These are phyloP conservation scores for Papilio elwesi DNA, from an alignment of 2,888 invertebrate species.

Conservation along the genomic window DNA sequence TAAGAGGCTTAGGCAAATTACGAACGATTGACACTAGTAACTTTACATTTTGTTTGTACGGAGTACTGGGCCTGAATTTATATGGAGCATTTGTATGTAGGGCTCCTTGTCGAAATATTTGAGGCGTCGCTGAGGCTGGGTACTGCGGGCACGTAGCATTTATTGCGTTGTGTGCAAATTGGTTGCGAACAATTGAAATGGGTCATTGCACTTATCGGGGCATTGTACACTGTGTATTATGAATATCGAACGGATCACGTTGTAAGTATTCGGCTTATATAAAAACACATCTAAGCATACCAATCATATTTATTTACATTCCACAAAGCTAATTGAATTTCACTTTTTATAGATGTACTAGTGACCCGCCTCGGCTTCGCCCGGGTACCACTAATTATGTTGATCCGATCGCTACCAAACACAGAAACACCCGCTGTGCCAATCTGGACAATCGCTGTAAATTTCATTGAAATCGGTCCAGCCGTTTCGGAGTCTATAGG, in stretches of 20 bases:
- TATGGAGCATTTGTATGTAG: slow-evolving; percentile 4
- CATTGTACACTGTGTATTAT: neutral
- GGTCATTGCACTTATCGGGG: slow-evolving; percentile 8
- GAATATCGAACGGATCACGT: slow-evolving; percentile 4
- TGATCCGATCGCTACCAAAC: too few species aligned
- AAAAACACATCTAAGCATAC: neutral
- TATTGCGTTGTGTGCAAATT: neutral
- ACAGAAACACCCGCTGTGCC: too few species aligned
- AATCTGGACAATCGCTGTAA: too few species aligned
- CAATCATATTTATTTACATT: too few species aligned
- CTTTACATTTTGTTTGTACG: slow-evolving; percentile 33
- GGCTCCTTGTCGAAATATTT: neutral
- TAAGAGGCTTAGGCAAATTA: slow-evolving; percentile 27
- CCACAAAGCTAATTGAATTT: neutral
- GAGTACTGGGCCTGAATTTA: slow-evolving; percentile 23
- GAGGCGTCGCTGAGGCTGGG: slow-evolving; percentile 13
- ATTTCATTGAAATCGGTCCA: too few species aligned
- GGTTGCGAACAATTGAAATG: slow-evolving; percentile 10
- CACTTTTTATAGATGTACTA: too few species aligned
- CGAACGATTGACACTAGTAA: slow-evolving; percentile 21
- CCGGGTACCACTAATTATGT: too few species aligned
- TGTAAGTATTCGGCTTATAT: neutral
- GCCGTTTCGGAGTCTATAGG: too few species aligned
- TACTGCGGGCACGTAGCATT: slow-evolving; percentile 12
- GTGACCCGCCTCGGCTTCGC: too few species aligned